Evolutionary conservation across 1,140 invertebrate species (phyloP).

Genomic region (Lordiphosa collinella): DNA sequence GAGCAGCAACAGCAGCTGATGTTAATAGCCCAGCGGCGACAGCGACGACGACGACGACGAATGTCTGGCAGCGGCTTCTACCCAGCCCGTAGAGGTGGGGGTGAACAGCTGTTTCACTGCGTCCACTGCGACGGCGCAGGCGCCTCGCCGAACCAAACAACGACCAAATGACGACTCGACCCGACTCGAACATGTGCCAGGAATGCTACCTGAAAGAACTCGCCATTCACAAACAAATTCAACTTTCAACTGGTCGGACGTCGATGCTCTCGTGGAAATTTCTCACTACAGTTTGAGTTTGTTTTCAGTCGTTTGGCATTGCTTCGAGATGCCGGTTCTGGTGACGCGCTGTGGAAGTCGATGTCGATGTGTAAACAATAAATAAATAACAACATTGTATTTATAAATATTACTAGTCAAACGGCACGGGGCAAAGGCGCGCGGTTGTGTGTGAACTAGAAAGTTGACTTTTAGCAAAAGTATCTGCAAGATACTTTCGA

Average conservation of each 20-base stretch:
- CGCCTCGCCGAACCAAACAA: conserved; percentile 31
- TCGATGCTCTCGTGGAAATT: conserved; percentile 19
- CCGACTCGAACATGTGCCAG: conserved; percentile 17
- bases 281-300: background rate
- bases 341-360: conserved; percentile 23
- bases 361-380: conserved; percentile 11
- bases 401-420: conserved; percentile 5
- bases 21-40: conserved; percentile 74
- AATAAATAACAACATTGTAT: conserved; percentile 1
- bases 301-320: conserved; percentile 56
- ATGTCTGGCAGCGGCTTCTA: conserved; percentile 45
- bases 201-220: conserved; percentile 27
- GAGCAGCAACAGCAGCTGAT: conserved; percentile 62
- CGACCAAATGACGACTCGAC: background rate
- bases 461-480: conserved; percentile 1
- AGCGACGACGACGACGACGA: conserved; percentile 46
- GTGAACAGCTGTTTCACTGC: conserved; percentile 65
- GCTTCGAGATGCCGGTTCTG: conserved; percentile 66
- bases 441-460: background rate
- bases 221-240: conserved; percentile 62
- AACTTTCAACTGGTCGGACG: conserved; percentile 62
- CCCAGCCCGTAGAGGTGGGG: conserved; percentile 4
- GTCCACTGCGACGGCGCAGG: conserved; percentile 47
- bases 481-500: conserved; percentile 6
- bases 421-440: no score